Evolutionary conservation across 1,140 invertebrate genomes (phyloP).

Genomic region (Drosophila miranda): DNA sequence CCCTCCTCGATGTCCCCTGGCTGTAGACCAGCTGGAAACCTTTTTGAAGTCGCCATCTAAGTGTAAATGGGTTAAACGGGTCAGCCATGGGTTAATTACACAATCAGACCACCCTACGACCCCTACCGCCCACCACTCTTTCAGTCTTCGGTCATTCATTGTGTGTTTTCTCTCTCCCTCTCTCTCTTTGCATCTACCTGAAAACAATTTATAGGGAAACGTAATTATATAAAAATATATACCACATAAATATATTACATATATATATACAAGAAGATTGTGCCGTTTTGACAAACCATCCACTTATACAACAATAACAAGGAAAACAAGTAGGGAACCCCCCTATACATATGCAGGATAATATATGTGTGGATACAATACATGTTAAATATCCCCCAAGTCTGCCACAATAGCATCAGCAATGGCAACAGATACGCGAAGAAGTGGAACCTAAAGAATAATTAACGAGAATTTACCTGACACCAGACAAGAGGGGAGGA

Average conservation of each 20-base stretch:
- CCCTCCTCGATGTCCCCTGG: conserved; percentile 3
- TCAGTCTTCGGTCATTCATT: conserved; percentile 31
- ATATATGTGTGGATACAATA: too few relatives aligned
- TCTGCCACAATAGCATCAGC: conserved; percentile 28
- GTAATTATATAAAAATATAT: conserved; percentile 47
- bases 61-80: conserved; percentile 33
- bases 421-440: conserved; percentile 2
- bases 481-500: conserved; percentile 4
- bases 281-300: conserved; percentile 75
- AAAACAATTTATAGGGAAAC: conserved; percentile 64
- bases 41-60: conserved; percentile 60
- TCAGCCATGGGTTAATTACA: conserved; percentile 49
- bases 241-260: conserved; percentile 28
- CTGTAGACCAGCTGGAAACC: conserved; percentile 35
- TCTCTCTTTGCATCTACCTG: conserved; percentile 68
- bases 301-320: conserved; percentile 50
- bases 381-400: conserved; percentile 62
- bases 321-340: neutral
- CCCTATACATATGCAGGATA: conserved; percentile 9
- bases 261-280: conserved; percentile 47
- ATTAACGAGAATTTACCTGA: conserved; percentile 17
- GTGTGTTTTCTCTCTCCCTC: conserved; percentile 1
- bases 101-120: neutral
- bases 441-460: conserved; percentile 20
- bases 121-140: neutral